Evolutionary conservation across 2,888 invertebrate genomes (phyloP), one percentile per base, ranked within the genome.

Genomic region (Orchesella flavescens): DNA sequence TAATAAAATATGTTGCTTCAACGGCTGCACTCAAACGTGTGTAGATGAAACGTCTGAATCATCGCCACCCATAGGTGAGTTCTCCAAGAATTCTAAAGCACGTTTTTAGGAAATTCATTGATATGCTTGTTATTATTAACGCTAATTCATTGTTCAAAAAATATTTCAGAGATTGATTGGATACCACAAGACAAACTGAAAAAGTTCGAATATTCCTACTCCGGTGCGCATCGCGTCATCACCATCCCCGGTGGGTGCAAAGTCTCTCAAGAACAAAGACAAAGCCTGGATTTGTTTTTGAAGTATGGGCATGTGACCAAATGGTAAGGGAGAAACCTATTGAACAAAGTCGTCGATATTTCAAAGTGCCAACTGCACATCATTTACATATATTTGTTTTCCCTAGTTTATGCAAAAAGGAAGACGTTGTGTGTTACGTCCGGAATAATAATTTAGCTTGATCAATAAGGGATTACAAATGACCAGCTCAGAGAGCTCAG

Each of bases 11-110:
- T 88, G 88, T 77, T 88, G 88, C 63, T 88, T 86, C 75, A 88
- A 88, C 77, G 88, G 88, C 21, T 88, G 88, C 80, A 81, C 88
- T 61, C 85, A 86, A 80, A 85, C 87, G 34, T 88, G 88, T 53
- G 83, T 87, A 59, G 66, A 78, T n/a, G 75, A 74, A 44, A 49
- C 10, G 49, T 49, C 34, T 34, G 34, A 2, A 34, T 82, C 87
- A 63, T 83, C 86, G 9, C 79, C 82, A 12, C 86, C 87, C 10
- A 83, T 85, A 73, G 87, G 88, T 87, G 34, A 73, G 34, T 44
- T 19, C 61, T 53, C 43, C 59, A 5, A 34, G 5, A 49, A 24
- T 34, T 34, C 15, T 13, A 7, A 43, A 61, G n/a, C 24, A 59
- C 21, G 17, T 68, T 78, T 61, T 76, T 44, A n/a, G n/a, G n/a